Percentiles rank a stretch among this genome's conserved stretches.
These are phyloP conservation scores for Neogobius melanostomus DNA, from an alignment of 2,113 vertebrate genomes.

Conservation along the genomic window DNA sequence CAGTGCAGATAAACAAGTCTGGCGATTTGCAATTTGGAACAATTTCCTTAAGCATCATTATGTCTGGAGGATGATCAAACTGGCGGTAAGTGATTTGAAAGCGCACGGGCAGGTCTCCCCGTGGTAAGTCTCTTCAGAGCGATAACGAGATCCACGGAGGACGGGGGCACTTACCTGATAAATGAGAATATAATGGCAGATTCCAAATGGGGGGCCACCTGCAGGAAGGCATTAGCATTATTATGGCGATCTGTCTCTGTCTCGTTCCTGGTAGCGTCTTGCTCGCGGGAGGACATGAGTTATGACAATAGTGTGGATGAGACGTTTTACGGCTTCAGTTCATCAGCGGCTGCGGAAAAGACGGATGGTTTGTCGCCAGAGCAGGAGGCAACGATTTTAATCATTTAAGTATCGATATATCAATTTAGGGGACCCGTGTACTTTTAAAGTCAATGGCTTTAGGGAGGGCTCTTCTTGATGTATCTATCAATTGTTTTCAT, in stretches of 20 bases:
- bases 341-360: slow-evolving; percentile 33
- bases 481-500: slow-evolving; percentile 1
- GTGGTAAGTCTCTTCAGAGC: slow-evolving; percentile 26
- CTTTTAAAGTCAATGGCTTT: slow-evolving; percentile 15
- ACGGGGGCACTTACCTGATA: slow-evolving; percentile 57
- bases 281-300: slow-evolving; percentile 62
- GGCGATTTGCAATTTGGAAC: slow-evolving; percentile 28
- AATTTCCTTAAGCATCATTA: slow-evolving; percentile 43
- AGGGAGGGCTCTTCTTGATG: slow-evolving; percentile 16
- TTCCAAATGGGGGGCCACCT: slow-evolving; percentile 62
- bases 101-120: slow-evolving; percentile 35
- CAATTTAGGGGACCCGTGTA: slow-evolving; percentile 21
- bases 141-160: slow-evolving; percentile 56
- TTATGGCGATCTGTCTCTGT: slow-evolving; percentile 71
- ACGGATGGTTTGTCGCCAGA: slow-evolving; percentile 28
- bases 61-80: slow-evolving; percentile 42
- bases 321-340: slow-evolving; percentile 48
- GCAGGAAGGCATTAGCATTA: slow-evolving; percentile 67
- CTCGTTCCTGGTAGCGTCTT: slow-evolving; percentile 60
- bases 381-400: slow-evolving; percentile 20
- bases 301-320: slow-evolving; percentile 44
- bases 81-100: slow-evolving; percentile 35
- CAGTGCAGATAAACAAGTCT: slow-evolving; percentile 14
- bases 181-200: slow-evolving; percentile 62
- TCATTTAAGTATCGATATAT: slow-evolving; percentile 34